Conservation (phyloP, 2,113 vertebrate genomes). For the Mesoclemmys tuberculata region DNA sequence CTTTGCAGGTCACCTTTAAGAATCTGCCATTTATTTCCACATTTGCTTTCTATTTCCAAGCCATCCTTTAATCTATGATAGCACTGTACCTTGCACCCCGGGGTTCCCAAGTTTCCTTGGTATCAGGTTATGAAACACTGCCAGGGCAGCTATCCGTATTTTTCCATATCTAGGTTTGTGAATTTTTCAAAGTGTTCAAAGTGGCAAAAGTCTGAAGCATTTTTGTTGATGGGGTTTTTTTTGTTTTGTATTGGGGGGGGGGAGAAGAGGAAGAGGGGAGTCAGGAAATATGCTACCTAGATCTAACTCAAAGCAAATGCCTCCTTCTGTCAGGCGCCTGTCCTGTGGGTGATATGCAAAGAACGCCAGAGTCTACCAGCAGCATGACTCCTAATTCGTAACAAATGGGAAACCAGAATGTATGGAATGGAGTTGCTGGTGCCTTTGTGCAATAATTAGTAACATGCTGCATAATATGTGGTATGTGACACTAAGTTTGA, state of each 20-base stretch:
- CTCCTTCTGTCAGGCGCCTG: neutral
- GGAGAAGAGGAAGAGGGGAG: neutral
- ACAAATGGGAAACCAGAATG: neutral
- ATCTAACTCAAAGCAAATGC: neutral
- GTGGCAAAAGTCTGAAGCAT: neutral
- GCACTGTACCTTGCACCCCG: neutral
- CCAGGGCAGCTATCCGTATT: neutral
- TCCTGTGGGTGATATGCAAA: fast-evolving
- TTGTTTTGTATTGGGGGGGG: neutral
- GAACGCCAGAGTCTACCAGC: neutral
- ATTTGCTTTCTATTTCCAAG: neutral
- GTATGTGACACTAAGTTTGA: neutral
- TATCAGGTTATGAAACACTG: conserved; percentile 6
- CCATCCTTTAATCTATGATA: neutral
- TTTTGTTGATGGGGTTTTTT: neutral
- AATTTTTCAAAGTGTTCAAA: neutral
- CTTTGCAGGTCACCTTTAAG: conserved; percentile 2
- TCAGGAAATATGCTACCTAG: neutral
- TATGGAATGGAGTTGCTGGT: neutral
- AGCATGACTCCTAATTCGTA: neutral
- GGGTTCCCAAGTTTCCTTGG: neutral
- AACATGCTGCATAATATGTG: fast-evolving
- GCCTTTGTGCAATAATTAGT: neutral
- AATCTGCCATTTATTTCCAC: neutral
- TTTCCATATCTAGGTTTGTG: neutral